Conservation (phyloP, 2,797 vertebrate species). For the Microctenopoma stevenorrisi region DNA sequence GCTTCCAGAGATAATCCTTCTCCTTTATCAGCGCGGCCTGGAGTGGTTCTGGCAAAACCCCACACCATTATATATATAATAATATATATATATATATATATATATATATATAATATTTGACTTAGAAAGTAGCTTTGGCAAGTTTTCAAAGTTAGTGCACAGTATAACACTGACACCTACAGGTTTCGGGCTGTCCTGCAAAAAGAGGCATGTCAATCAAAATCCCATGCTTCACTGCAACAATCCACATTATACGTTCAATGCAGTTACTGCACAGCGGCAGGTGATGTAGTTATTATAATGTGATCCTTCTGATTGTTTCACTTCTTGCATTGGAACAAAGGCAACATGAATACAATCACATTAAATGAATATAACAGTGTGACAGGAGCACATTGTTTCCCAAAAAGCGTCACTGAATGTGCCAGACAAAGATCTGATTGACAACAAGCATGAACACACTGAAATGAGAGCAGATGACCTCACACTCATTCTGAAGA, state of each 20-base stretch:
- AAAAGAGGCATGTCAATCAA: conserved; percentile 16
- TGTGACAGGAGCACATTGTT: conserved; percentile 17
- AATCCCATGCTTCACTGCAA: background rate
- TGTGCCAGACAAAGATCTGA: conserved; percentile 46
- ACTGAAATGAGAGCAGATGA: conserved; percentile 53
- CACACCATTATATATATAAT: conserved; percentile 48
- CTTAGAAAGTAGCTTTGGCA: conserved; percentile 24
- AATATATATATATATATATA: too few species aligned
- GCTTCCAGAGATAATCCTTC: conserved; percentile 65
- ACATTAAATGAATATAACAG: background rate
- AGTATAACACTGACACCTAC: conserved; percentile 77
- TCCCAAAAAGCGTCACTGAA: conserved; percentile 22
- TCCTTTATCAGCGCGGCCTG: conserved; percentile 70
- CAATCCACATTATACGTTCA: background rate
- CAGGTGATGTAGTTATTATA: background rate
- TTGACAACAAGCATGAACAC: conserved; percentile 53
- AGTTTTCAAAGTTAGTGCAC: conserved; percentile 59
- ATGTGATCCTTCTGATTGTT: too few species aligned
- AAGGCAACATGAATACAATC: background rate
- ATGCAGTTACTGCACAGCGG: background rate
- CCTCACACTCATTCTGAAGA: conserved; percentile 30
- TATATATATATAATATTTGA: conserved; percentile 13
- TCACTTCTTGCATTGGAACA: background rate
- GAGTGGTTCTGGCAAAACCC: conserved; percentile 67
- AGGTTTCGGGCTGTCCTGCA: conserved; percentile 56